These are phyloP conservation scores for Peromyscus californicus DNA, from an alignment of 2,113 vertebrate species.

Conservation along the genomic window DNA sequence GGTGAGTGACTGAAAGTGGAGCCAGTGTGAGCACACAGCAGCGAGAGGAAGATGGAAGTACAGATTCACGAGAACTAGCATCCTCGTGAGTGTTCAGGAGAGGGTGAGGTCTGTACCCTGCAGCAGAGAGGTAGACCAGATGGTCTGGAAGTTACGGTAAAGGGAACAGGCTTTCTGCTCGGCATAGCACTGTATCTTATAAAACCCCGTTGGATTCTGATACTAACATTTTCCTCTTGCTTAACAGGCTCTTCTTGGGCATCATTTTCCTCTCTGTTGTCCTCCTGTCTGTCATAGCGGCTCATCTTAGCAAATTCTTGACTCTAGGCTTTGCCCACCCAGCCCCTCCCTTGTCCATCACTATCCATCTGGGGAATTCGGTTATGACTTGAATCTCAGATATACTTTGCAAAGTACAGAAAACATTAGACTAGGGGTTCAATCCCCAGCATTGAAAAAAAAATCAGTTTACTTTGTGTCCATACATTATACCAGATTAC, in stretches of 20 bases:
- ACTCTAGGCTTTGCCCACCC: background rate
- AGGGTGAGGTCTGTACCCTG: conserved; percentile 12
- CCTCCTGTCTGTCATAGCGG: background rate
- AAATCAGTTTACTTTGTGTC: background rate
- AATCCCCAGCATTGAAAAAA: background rate
- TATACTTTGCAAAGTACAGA: background rate
- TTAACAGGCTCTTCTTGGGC: background rate
- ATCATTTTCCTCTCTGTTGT: conserved; percentile 37
- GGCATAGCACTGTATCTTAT: conserved; percentile 1
- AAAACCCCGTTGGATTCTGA: conserved; percentile 57
- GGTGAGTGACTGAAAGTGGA: background rate
- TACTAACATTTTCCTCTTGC: conserved; percentile 18
- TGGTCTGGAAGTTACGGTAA: conserved; percentile 48
- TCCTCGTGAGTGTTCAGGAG: background rate
- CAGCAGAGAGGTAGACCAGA: conserved; percentile 50
- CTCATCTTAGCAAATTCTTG: conserved; percentile 9
- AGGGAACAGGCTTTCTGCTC: conserved; percentile 50
- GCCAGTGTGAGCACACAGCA: background rate
- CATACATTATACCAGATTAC: background rate
- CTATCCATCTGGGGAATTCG: background rate
- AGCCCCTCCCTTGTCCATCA: background rate
- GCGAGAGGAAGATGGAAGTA: conserved; percentile 7
- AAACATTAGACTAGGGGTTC: background rate
- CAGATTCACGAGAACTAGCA: conserved; percentile 1
- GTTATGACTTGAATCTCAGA: background rate